Base-by-base conservation (phyloP, 2,888 invertebrate genomes). In the Anoplius nigerrimus region DNA sequence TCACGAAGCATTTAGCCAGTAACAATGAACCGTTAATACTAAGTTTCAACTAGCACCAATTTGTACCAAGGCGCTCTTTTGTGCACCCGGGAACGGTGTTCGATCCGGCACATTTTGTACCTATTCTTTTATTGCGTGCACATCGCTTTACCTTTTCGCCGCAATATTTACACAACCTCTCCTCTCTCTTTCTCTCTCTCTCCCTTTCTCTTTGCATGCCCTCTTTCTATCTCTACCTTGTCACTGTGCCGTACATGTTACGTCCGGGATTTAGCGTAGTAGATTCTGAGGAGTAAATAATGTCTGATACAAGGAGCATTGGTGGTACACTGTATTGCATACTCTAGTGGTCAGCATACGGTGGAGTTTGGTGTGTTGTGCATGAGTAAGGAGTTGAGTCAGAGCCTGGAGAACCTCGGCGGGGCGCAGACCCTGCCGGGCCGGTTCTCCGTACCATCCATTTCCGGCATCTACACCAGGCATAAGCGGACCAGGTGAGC, bases 401-500 rank as follows among this genome's bases (percentile, higher is more conserved):
- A 90, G 86, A 90, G 90, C 87, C 89, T 90, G 88, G 90, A 90
- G 87, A 90, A 89, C 90, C 92, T 90, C 92, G 92, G 89, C 89
- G 92, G 89, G 91, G 91, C 90, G 89, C 88, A 88, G 89, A 90
- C 92, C 90, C 93, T 93, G 85, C 91, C 93, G 92, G 93, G 92
- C 90, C 92, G 91, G 87, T 91, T 92, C 88, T 91, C 91, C 90
- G 90, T 92, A 88, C 87, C 88, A 71, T 87, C 88, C 83, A 90
- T 94, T 90, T 93, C 93, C 90, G 94, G 94, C 91, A 94, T 94
- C 91, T 93, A 94, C 89, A 93, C 93, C 91, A 93, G 94, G 88
- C 94, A 94, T 90, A 95, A 94, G 90, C 92, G 94, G 90, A 94
- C 94, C 92, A 94, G 94, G 95, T 95, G 93, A 92, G 90, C 89